A percentile compares a stretch with the other conserved stretches of the same genome.
Evolutionary conservation across 2,888 invertebrate species (phyloP).

Genomic region (Eristalis tenax): DNA sequence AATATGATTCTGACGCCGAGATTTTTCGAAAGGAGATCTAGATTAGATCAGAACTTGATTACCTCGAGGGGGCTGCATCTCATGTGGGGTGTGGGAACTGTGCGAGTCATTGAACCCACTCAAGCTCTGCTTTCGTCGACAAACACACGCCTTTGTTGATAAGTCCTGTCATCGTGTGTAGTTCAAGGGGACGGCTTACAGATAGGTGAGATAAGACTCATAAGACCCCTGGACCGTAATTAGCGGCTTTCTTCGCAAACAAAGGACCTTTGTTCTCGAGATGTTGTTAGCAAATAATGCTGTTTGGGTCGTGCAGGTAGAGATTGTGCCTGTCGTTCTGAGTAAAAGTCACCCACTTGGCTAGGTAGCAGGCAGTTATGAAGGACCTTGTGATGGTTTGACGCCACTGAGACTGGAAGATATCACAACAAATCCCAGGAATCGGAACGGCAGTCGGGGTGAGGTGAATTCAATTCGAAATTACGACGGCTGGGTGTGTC

Average conservation of each 20-base stretch:
- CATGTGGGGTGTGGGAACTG: background rate
- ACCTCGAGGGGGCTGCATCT: background rate
- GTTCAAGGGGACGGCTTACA: background rate
- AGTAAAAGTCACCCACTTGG: background rate
- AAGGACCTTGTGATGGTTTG: background rate
- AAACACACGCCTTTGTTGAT: background rate
- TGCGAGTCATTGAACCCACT: background rate
- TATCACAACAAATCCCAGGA: background rate
- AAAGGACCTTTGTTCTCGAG: background rate
- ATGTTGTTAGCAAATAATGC: background rate
- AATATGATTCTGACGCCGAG: background rate
- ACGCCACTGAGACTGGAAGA: background rate
- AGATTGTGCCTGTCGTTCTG: background rate
- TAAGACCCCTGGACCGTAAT: background rate
- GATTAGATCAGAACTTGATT: background rate
- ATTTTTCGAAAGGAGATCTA: background rate
- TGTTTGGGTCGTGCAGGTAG: slow-evolving; percentile 9
- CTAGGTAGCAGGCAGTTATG: background rate
- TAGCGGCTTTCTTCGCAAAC: background rate
- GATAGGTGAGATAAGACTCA: background rate
- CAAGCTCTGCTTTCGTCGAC: background rate
- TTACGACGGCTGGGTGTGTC: too few relatives aligned
- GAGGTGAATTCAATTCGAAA: background rate
- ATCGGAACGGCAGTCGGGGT: background rate
- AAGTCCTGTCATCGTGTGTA: background rate